These are phyloP conservation scores for Pantherophis guttatus DNA, from an alignment of 2,113 vertebrate species.

Conservation along the genomic window DNA sequence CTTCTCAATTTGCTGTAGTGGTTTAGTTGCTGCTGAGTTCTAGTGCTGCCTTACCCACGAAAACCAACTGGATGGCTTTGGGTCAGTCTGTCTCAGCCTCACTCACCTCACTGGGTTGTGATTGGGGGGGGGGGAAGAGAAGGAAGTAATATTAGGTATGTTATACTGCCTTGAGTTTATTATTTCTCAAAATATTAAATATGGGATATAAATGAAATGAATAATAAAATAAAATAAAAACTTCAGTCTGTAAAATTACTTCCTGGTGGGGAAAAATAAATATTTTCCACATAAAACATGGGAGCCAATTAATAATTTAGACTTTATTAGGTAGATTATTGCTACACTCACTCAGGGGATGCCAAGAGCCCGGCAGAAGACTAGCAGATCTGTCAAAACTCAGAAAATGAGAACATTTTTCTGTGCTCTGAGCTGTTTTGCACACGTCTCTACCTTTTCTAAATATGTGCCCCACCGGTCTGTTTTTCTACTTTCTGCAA, in stretches of 20 bases:
- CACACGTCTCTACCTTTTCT: neutral
- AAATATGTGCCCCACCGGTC: constrained; percentile 24
- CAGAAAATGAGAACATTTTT: neutral
- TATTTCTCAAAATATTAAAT: neutral
- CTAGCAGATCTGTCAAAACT: neutral
- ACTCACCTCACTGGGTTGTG: neutral
- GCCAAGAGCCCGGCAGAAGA: neutral
- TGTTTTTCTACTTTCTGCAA: constrained; percentile 50
- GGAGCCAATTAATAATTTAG: constrained; percentile 15
- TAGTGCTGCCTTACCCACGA: neutral
- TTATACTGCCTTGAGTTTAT: neutral
- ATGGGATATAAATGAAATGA: neutral
- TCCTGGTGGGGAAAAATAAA: constrained; percentile 33
- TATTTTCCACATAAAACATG: constrained; percentile 17
- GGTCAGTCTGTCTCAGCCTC: neutral
- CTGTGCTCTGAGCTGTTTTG: constrained; percentile 42
- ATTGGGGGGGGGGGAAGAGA: neutral
- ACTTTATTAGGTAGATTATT: constrained; percentile 14
- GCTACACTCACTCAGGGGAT: neutral
- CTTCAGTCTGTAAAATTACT: constrained; percentile 10
- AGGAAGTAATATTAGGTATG: neutral
- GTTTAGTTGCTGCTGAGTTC: neutral
- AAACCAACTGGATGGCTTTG: neutral
- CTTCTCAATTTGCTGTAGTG: neutral
- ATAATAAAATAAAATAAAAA: neutral